Percentiles rank a stretch among this genome's conserved stretches.
Evolutionary conservation across 2,113 vertebrate genomes (phyloP).

Genomic region (Cryptomyrus ogoouensis): DNA sequence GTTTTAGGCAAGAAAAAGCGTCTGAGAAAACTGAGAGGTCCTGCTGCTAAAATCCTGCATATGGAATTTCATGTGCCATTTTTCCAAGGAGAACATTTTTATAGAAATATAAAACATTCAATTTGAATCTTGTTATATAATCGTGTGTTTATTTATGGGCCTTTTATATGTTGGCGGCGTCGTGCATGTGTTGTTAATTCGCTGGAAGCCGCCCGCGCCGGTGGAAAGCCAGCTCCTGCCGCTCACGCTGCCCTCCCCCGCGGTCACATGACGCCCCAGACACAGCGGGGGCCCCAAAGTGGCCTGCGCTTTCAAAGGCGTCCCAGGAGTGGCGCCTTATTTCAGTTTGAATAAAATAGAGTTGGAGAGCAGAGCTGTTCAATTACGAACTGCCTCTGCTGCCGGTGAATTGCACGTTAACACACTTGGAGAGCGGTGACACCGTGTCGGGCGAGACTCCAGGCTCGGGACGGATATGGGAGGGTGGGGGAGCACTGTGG

Average conservation of each 20-base stretch:
- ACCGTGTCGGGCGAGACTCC: neutral
- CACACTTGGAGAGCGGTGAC: conserved; percentile 28
- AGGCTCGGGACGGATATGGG: neutral
- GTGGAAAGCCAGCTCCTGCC: neutral
- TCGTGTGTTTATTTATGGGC: neutral
- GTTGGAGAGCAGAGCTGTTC: conserved; percentile 32
- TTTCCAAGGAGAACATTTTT: neutral
- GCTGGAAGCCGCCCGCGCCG: neutral
- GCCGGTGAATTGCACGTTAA: conserved; percentile 5
- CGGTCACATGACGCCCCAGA: neutral
- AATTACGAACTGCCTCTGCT: conserved; percentile 26
- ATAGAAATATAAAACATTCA: conserved; percentile 7
- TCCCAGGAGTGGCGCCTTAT: conserved; percentile 31
- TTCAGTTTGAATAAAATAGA: conserved; percentile 36
- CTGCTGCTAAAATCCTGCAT: neutral
- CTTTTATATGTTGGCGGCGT: neutral
- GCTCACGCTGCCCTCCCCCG: neutral
- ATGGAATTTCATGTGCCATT: neutral
- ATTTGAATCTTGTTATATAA: neutral
- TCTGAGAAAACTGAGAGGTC: neutral
- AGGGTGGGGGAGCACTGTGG: neutral
- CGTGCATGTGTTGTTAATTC: neutral
- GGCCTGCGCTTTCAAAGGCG: conserved; percentile 6
- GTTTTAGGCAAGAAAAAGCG: neutral
- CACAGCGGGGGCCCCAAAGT: neutral